Percentiles rank a stretch among this genome's conserved stretches.
Conservation (phyloP, 2,797 vertebrate species). For the Acipenser transmontanus region DNA sequence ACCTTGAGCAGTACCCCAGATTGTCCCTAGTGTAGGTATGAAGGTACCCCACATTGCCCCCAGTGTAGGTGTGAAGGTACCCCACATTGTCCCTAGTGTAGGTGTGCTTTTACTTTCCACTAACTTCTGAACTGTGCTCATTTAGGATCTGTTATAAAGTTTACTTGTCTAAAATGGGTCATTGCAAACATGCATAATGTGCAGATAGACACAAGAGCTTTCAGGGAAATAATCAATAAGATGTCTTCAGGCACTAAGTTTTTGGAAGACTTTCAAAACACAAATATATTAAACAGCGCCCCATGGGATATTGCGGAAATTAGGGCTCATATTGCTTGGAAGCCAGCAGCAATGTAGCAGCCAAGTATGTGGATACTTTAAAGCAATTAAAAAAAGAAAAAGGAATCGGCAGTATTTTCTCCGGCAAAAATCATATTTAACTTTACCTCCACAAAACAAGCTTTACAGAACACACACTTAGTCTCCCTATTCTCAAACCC, state of each 20-base stretch:
- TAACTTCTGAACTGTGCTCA: too few relatives aligned
- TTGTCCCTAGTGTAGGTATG: too few relatives aligned
- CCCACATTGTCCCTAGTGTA: too few relatives aligned
- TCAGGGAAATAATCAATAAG: slow-evolving; percentile 50
- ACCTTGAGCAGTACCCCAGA: too few relatives aligned
- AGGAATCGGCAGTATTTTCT: too few relatives aligned
- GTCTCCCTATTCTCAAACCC: too few relatives aligned
- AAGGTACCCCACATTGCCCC: too few relatives aligned
- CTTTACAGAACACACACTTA: too few relatives aligned
- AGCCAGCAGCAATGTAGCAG: background rate
- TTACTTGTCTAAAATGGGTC: slow-evolving; percentile 45
- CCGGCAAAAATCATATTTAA: too few relatives aligned
- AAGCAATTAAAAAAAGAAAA: background rate
- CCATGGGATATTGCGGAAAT: background rate
- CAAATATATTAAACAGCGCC: background rate
- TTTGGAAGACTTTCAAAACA: background rate
- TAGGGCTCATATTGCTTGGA: background rate
- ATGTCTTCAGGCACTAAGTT: slow-evolving; percentile 33
- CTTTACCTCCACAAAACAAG: too few relatives aligned
- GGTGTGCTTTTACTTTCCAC: too few relatives aligned
- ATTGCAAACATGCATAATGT: slow-evolving; percentile 45
- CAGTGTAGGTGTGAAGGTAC: too few relatives aligned
- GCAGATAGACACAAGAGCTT: slow-evolving; percentile 29
- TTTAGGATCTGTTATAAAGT: slow-evolving; percentile 30
- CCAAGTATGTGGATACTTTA: background rate